phyloP scores from a whole-genome alignment of 2,888 invertebrate genomes.

The Phorcus lineatus region DNA sequence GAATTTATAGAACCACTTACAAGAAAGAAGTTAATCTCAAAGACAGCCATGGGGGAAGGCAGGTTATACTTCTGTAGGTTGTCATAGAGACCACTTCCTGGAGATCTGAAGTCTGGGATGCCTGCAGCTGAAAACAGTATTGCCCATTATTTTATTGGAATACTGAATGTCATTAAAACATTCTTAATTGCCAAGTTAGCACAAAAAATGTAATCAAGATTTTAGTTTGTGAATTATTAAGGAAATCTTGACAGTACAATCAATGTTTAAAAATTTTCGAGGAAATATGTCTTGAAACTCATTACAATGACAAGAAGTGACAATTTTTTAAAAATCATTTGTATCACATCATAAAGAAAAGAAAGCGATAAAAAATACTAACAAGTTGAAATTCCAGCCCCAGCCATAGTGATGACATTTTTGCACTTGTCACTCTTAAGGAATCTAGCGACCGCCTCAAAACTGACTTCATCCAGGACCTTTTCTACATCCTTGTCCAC shows the following conservation, averaged over 20 bases:
- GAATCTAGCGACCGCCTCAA: slow-evolving; percentile 86
- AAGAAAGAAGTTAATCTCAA: slow-evolving; percentile 89
- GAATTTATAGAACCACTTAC: slow-evolving; percentile 40
- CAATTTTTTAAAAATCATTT: too few relatives aligned
- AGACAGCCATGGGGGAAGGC: slow-evolving; percentile 93
- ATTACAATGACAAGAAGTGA: too few relatives aligned
- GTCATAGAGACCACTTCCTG: slow-evolving; percentile 92
- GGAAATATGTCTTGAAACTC: too few relatives aligned
- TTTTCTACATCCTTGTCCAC: slow-evolving; percentile 61
- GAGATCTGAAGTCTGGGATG: slow-evolving; percentile 96
- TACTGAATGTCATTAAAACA: not conserved
- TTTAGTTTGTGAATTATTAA: too few relatives aligned
- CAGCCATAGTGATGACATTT: slow-evolving; percentile 93
- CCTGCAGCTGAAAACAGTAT: slow-evolving; percentile 85
- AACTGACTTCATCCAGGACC: slow-evolving; percentile 83
- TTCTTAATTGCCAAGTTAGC: too few relatives aligned
- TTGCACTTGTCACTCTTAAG: slow-evolving; percentile 86
- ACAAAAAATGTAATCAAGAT: too few relatives aligned
- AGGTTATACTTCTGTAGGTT: slow-evolving; percentile 93
- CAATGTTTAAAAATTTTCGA: too few relatives aligned
- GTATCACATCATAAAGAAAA: not conserved
- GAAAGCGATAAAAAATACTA: slow-evolving; percentile 74
- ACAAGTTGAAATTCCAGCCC: slow-evolving; percentile 98
- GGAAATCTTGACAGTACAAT: too few relatives aligned
- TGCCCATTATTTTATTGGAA: not conserved